Base-by-base conservation (phyloP, 2,113 vertebrate genomes). In the Myxocyprinus asiaticus region DNA sequence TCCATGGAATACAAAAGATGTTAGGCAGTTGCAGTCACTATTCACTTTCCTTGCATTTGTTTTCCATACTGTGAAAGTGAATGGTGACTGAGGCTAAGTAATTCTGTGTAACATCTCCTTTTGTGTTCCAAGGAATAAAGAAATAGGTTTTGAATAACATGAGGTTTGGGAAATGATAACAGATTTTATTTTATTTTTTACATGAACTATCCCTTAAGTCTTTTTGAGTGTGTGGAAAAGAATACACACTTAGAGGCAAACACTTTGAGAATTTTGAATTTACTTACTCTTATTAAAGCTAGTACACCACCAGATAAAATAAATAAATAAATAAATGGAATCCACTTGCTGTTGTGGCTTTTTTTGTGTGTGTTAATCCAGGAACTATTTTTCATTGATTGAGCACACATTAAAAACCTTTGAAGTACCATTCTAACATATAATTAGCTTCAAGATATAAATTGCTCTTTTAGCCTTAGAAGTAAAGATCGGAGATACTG, bases 401-500 rank as follows among this genome's bases (percentile, higher is more conserved):
- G 22, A 68, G 66, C 65, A 56, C 58, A 67, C 56, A 48, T 56
- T 64, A 79, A 69, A 48, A 47, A 17, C 48, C 66, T 65, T 74
- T 68, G 14, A 78, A 82, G 56, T 12, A 59, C 14, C 72, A 53
- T 12, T 65, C 44, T 5, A 59, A 73, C 67, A 43, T 65, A 44
- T 42, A 67, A 76, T 69, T 79, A 64, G 43, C 67, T 67, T 58
- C 33, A 17, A 71, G 67, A 63, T 5, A 14, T 72, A 80, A 80
- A 74, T 74, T 59, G 69, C 69, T 73, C 17, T 80, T 80, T 73
- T 66, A 69, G 59, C 56, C 48, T 9, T 5, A 11, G 61, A 69
- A 79, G 59, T 9, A 74, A 51, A 63, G 59, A 73, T 80, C 53
- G 66, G 50, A 33, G 70, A 56, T 53, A 15, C 74, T 73, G 63